Conservation (phyloP, 35 echinoderm and acorn worm species). For the Patiria miniata region DNA sequence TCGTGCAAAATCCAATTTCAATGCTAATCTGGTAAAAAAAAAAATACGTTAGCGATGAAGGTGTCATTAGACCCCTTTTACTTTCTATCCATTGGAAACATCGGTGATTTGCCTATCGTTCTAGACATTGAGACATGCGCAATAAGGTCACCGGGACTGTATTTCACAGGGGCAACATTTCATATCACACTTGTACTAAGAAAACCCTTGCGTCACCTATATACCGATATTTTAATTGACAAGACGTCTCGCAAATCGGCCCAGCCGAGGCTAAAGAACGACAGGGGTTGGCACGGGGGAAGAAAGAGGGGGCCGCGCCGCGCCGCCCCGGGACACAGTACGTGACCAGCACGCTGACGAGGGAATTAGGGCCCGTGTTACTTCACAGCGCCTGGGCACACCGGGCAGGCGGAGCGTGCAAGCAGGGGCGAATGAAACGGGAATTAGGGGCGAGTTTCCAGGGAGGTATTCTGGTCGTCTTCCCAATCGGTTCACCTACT, state of each 20-base stretch:
- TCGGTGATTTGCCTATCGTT: no score
- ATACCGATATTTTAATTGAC: background rate
- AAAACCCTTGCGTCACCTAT: background rate
- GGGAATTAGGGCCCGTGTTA: background rate
- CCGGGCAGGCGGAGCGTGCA: background rate
- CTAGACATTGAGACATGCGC: no score
- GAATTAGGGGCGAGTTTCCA: background rate
- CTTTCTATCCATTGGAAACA: no score
- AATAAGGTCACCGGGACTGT: no score
- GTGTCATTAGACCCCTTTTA: no score
- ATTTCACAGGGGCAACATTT: no score
- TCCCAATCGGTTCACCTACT: background rate
- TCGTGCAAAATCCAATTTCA: no score
- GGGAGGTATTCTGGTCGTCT: background rate
- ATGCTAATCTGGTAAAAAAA: no score
- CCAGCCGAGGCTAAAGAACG: background rate
- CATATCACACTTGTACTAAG: no score
- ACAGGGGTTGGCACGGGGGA: background rate
- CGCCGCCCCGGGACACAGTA: background rate
- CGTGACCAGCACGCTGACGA: slow-evolving; percentile 15
- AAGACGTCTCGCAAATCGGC: background rate
- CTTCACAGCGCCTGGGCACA: background rate
- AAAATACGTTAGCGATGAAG: no score
- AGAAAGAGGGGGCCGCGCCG: slow-evolving; percentile 3
- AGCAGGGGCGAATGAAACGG: background rate